Evolutionary conservation across 2,888 invertebrate genomes (phyloP).

Genomic region (Drosophila gaucha): DNA sequence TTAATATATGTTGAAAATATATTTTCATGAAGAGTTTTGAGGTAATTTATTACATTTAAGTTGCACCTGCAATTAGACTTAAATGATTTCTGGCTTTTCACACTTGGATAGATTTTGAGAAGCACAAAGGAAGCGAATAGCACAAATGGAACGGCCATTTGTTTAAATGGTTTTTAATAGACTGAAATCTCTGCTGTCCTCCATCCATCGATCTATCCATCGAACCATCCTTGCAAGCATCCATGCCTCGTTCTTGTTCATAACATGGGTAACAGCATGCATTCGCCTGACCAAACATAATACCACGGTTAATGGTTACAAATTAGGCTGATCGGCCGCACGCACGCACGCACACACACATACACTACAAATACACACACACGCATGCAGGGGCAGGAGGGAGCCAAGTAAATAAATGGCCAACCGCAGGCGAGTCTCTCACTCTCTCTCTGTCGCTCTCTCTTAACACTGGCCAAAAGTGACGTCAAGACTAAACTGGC

Average conservation of each 20-base stretch:
- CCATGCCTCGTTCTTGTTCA: slow-evolving; percentile 24
- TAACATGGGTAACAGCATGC: slow-evolving; percentile 55
- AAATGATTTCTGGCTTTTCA: slow-evolving; percentile 21
- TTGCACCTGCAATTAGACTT: neutral
- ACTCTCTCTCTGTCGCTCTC: slow-evolving; percentile 18
- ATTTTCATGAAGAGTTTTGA: neutral
- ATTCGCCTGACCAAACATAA: slow-evolving; percentile 68
- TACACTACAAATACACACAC: slow-evolving; percentile 1
- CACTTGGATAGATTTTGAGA: slow-evolving; percentile 13
- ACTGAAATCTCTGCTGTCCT: slow-evolving; percentile 68
- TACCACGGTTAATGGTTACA: slow-evolving; percentile 81
- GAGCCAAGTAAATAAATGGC: slow-evolving; percentile 51
- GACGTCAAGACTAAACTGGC: slow-evolving; percentile 76
- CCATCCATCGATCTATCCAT: slow-evolving; percentile 30
- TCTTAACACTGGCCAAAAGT: slow-evolving; percentile 40
- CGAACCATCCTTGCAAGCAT: slow-evolving; percentile 19
- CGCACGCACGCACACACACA: slow-evolving; percentile 43
- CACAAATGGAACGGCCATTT: slow-evolving; percentile 54
- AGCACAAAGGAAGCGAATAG: slow-evolving; percentile 1
- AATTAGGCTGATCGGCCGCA: slow-evolving; percentile 78
- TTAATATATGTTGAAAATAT: neutral
- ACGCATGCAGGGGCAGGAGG: slow-evolving; percentile 16
- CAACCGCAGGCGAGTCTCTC: slow-evolving; percentile 44
- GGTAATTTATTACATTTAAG: neutral
- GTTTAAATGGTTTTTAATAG: slow-evolving; percentile 79